Evolutionary conservation across 2,888 invertebrate genomes (phyloP), one percentile per base, ranked within the genome.

Genomic region (Drosophila cognata): DNA sequence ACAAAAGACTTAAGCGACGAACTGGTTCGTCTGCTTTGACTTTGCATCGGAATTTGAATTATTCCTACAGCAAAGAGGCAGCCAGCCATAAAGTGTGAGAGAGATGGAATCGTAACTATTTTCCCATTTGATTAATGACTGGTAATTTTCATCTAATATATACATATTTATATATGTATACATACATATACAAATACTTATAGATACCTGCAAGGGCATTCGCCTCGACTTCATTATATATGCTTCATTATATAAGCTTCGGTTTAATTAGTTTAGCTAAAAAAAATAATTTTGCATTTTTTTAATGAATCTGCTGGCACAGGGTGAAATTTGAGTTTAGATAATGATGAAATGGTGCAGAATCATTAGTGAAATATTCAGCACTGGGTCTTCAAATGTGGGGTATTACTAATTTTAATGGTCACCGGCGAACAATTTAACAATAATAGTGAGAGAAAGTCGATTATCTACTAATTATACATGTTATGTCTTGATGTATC

Each of bases 1-100:
- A 82, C 84, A 82, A 87, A 88, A 84, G 88, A 86, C 85, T 88
- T 70, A 76, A 58, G 78, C 86, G 62, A 84, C 82, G 75, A 85
- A 81, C 81, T 81, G 73, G 81, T 76, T 78, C 79, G 62, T 78
- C 76, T 76, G 61, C 77, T 74, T 48, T 33, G 69, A 43, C 63
- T 75, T 73, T 68, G 61, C 71, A 52, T 71, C 64, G 84, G 87
- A 86, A 84, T 84, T 86, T 67, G 77, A 86, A 71, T 79, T 82
- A 82, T 86, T 77, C 66, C 55, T 55, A 33, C 57, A 59, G 43
- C 62, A 55, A 56, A 56, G n/a, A 43, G 50, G 28, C 59, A 64
- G 60, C 48, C 48, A 66, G 36, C 21, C 60, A 61, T 6, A 2
- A 18, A 25, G 35, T 50, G 46, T 51, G 59, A 66, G 55, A 64